Base-by-base conservation (phyloP, 2,797 vertebrate species). In the Leptatherina wallacei region DNA sequence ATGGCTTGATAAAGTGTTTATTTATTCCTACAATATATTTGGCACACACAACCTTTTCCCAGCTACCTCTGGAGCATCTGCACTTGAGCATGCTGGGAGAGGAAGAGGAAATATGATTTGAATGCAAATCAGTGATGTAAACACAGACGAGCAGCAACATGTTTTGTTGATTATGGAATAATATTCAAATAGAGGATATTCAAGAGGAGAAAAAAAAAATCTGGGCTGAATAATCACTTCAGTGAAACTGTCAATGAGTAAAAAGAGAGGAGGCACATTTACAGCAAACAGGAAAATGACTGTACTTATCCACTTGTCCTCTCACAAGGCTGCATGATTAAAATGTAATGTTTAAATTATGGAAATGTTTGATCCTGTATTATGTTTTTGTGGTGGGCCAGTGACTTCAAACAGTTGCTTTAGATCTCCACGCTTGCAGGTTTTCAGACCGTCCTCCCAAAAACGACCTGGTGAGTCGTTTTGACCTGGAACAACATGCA, bases 71-170 rank as follows among this genome's bases (percentile, higher is more conserved):
- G 78, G 79, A 86, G 77, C 82, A 71, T 83, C 87, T 84, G 83
- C 82, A 86, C 83, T 87, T 82, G 69, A 87, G 75, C 83, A 77
- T 65, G 86, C 86, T 79, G 85, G 80, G 75, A 78, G 75, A 83
- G 67, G 42, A 77, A 60, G 61, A 58, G 80, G 73, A 88, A 90
- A 89, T 86, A 84, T 70, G 81, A 90, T 89, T 86, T 88, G 87
- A 89, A 92, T 92, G 89, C 88, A 92, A 91, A 91, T 91, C 82
- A 77, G 78, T 44, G 82, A 86, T 83, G 84, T 88, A 89, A 92
- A 92, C 89, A 88, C 85, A 87, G 84, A 87, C 77, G 71, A 85
- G 86, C 77, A 70, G 78, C 85, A 83, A 80, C 85, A 79, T 87
- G 84, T 89, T 84, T 77, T 80, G 84, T 83, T 90, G 89, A 90